Conservation (phyloP, 1,140 invertebrate species). For the Cepaea nemoralis region DNA sequence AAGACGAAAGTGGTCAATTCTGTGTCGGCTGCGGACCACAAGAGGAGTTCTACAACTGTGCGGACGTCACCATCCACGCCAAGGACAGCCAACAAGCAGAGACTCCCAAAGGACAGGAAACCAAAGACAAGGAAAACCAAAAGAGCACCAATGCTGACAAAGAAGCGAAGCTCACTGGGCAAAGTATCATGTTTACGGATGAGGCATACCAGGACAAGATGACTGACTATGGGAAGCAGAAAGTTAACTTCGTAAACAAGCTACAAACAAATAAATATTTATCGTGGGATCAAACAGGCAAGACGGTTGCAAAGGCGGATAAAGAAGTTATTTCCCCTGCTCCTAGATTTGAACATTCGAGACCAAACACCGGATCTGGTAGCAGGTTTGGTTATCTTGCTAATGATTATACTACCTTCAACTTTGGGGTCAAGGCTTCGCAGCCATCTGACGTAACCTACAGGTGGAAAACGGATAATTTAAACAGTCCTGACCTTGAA, state of each 20-base stretch:
- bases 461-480: neutral
- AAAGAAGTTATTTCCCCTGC: neutral
- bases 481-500: neutral
- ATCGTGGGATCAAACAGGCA: neutral
- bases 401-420: neutral
- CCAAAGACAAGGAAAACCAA: neutral
- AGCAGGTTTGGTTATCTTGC: neutral
- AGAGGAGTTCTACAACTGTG: conserved; percentile 52
- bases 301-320: neutral
- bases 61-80: conserved; percentile 32
- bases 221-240: neutral
- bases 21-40: conserved; percentile 56
- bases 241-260: neutral
- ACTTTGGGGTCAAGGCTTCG: neutral
- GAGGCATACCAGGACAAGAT: neutral
- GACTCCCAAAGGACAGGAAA: neutral
- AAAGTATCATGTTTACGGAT: neutral
- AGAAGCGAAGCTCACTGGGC: neutral
- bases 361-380: neutral
- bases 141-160: too few relatives aligned
- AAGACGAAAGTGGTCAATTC: conserved; percentile 46
- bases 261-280: neutral
- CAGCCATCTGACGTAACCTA: neutral
- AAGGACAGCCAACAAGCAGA: neutral
- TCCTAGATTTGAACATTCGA: neutral